Conservation (phyloP, 2,888 invertebrate genomes). For the Scaptodrosophila latifasciaeformis region DNA sequence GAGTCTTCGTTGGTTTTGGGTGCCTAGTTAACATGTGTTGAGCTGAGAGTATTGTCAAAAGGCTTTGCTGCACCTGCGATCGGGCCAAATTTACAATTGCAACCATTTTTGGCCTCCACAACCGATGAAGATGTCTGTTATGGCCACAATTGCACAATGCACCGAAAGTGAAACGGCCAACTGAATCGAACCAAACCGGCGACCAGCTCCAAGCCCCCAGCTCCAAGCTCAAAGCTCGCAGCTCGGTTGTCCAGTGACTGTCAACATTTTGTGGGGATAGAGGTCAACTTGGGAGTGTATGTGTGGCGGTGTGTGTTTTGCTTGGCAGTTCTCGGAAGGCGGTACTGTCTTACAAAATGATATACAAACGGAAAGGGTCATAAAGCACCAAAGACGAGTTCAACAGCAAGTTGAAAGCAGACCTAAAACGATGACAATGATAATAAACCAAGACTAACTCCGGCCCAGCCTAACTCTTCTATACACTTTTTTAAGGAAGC, state of each 20-base stretch:
- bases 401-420: conserved; percentile 30
- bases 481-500: too few relatives aligned
- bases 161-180: conserved; percentile 53
- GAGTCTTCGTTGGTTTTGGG: too few relatives aligned
- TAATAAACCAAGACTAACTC: too few relatives aligned
- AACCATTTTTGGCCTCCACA: conserved; percentile 58
- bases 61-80: conserved; percentile 52
- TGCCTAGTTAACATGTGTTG: conserved; percentile 57
- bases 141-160: conserved; percentile 27
- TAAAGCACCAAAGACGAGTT: conserved; percentile 61
- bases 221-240: too few relatives aligned
- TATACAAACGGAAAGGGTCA: conserved; percentile 28
- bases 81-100: conserved; percentile 50
- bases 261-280: too few relatives aligned
- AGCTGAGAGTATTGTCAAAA: not conserved
- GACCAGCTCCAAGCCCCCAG: too few relatives aligned
- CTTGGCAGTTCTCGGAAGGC: conserved; percentile 52
- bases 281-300: too few relatives aligned
- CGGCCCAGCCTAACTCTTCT: too few relatives aligned
- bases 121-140: conserved; percentile 51
- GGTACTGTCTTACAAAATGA: conserved; percentile 23
- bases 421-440: conserved; percentile 6
- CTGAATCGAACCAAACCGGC: too few relatives aligned
- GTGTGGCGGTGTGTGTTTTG: too few relatives aligned
- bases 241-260: too few relatives aligned